Base-by-base conservation (phyloP, 1,140 invertebrate species). In the Trypoxylus dichotomus region DNA sequence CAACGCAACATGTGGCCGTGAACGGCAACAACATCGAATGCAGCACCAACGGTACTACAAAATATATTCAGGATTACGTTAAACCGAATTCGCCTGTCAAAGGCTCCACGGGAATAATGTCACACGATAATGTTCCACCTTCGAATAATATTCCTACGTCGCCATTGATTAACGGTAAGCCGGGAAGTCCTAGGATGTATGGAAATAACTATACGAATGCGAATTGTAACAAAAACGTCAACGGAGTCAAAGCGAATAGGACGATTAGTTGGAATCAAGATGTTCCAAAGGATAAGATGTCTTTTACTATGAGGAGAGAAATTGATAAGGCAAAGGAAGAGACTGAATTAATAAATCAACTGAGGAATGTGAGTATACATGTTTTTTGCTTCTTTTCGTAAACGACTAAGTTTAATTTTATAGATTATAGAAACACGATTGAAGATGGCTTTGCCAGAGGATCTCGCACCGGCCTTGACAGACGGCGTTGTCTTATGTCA, bases 401-500 rank as follows among this genome's bases (percentile, higher is more conserved):
- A 54, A 47, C 75, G 21, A 29, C 75, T 25, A 7, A 77, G 79
- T 47, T 78, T 79, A 37, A 37, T 47, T 80, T 88, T 88, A 37
- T 85, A 97, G 96, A 94, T 95, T 79, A 96, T 98, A 82, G 96
- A 98, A 88, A 91, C 91, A 2, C 90, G 95, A 77, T 87, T 98
- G 80, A 97, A 97, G 89, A 94, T 97, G 91, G 91, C 92, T 13
- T 87, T 98, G 58, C 96, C 96, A 0, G 92, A 93, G 82, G 94
- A 98, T 85, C 87, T 98, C 78, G 91, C 94, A n/a, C 91, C 94
- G 60, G 94, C 95, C 54, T 86, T 98, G 73, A 92, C 92, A 41
- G 96, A 98, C 86, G 97, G 96, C 41, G 96, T 98, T 29, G 95
- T 98, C 75, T 88, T 98, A 10, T 98, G 97, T 86, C 96, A 98